Evolutionary conservation across 2,888 invertebrate species (phyloP).

Genomic region (Leptopilina syphax): DNA sequence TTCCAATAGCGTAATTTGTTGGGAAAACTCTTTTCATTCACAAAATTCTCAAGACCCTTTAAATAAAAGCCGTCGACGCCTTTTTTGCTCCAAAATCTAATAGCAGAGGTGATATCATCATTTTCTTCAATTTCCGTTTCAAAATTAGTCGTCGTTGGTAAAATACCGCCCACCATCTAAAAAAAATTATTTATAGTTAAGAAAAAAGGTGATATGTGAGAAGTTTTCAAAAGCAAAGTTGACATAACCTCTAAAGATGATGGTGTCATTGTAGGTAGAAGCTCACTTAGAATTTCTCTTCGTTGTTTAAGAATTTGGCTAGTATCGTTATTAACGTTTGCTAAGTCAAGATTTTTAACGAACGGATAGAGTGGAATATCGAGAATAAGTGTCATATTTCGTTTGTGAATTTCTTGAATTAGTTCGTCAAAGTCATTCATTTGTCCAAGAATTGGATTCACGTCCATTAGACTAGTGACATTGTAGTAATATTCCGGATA

Average conservation of each 20-base stretch:
- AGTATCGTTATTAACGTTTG: slow-evolving; percentile 22
- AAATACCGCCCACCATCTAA: neutral
- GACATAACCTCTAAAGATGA: slow-evolving; percentile 58
- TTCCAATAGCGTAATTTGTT: slow-evolving; percentile 84
- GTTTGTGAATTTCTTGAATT: slow-evolving; percentile 81
- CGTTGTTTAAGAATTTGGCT: slow-evolving; percentile 56
- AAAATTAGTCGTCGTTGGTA: slow-evolving; percentile 20
- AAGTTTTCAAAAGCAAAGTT: too few relatives aligned
- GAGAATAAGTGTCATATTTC: slow-evolving; percentile 87
- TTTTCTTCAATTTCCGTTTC: slow-evolving; percentile 40
- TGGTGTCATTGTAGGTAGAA: slow-evolving; percentile 48
- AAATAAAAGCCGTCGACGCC: slow-evolving; percentile 94
- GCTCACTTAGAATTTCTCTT: slow-evolving; percentile 53
- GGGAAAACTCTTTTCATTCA: slow-evolving; percentile 80
- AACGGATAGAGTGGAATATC: slow-evolving; percentile 85
- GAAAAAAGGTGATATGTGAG: too few relatives aligned
- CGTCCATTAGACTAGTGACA: slow-evolving; percentile 81
- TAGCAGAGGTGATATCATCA: slow-evolving; percentile 79
- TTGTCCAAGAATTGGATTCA: slow-evolving; percentile 85
- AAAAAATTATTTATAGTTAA: neutral
- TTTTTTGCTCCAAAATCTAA: slow-evolving; percentile 84
- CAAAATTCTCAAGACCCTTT: slow-evolving; percentile 85
- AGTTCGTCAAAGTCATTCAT: slow-evolving; percentile 84
- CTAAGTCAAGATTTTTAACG: slow-evolving; percentile 69
- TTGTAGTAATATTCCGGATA: slow-evolving; percentile 87